Conservation (phyloP, 2,797 vertebrate genomes). For the Sebastes melanostomus region DNA sequence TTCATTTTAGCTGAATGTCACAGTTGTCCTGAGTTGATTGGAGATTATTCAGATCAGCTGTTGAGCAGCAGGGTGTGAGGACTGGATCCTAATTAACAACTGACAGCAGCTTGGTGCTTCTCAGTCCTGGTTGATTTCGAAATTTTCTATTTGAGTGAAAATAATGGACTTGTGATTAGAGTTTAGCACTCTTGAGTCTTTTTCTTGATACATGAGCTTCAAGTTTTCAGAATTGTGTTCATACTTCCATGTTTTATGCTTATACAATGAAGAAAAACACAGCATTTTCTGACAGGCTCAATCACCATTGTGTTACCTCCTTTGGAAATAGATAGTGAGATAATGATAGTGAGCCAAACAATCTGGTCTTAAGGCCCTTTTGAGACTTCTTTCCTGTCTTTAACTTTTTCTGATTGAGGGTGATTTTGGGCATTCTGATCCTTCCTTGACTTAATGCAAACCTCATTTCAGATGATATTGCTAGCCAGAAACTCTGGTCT, state of each 20-base stretch:
- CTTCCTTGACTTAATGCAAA: too few relatives aligned
- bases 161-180: neutral
- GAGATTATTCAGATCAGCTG: neutral
- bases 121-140: neutral
- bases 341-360: too few relatives aligned
- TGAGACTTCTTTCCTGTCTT: too few relatives aligned
- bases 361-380: too few relatives aligned
- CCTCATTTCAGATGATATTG: too few relatives aligned
- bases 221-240: neutral
- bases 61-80: neutral
- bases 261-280: neutral
- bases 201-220: neutral
- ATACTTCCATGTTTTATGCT: neutral
- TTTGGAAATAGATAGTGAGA: neutral
- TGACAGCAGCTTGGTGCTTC: neutral
- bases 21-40: neutral
- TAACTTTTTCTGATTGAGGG: too few relatives aligned
- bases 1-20: neutral
- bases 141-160: neutral
- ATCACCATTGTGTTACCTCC: neutral
- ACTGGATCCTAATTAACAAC: neutral
- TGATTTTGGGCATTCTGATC: too few relatives aligned
- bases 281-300: neutral
- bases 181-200: neutral
- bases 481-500: too few relatives aligned